A percentile compares a stretch with the other conserved stretches of the same genome.
These are phyloP conservation scores for Trachurus trachurus DNA, from an alignment of 2,797 vertebrate genomes.

Conservation along the genomic window DNA sequence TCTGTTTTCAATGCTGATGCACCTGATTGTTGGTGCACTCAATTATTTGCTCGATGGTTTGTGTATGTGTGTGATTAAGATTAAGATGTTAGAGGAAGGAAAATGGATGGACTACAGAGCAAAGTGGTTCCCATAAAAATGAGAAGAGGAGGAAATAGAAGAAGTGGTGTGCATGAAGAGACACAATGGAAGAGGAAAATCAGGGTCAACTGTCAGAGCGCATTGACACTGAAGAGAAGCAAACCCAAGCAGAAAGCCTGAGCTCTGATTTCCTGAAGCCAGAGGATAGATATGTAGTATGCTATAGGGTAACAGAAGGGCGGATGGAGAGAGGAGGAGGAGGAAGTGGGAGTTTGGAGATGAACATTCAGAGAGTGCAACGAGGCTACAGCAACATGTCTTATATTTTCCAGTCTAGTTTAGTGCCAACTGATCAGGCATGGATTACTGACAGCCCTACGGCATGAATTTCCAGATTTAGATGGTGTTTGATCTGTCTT, in stretches of 20 bases:
- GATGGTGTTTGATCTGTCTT: conserved; percentile 51
- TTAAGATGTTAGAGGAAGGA: conserved; percentile 3
- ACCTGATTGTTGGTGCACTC: not conserved
- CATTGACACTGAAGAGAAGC: conserved; percentile 41
- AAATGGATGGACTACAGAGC: not conserved
- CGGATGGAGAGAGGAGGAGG: conserved; percentile 17
- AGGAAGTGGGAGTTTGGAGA: not conserved
- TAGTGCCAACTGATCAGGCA: conserved; percentile 55
- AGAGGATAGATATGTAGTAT: conserved; percentile 27
- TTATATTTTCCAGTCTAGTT: conserved; percentile 27
- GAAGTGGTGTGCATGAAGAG: conserved; percentile 20
- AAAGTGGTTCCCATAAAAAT: not conserved
- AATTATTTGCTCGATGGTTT: conserved; percentile 3
- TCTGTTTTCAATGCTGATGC: conserved; percentile 1
- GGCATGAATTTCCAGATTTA: conserved; percentile 59
- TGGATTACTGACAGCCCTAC: conserved; percentile 54
- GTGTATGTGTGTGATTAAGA: conserved; percentile 19
- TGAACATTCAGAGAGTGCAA: conserved; percentile 28
- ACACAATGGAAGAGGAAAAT: conserved; percentile 41
- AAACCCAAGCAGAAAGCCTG: conserved; percentile 55
- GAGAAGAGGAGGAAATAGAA: not conserved
- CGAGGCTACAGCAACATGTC: conserved; percentile 14
- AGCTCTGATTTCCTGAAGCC: conserved; percentile 27
- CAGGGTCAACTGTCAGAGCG: conserved; percentile 66
- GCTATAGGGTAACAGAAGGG: conserved; percentile 16